Evolutionary conservation across 1,140 invertebrate genomes (phyloP), one percentile per base, ranked within the genome.

Genomic region (Lordiphosa stackelbergi): DNA sequence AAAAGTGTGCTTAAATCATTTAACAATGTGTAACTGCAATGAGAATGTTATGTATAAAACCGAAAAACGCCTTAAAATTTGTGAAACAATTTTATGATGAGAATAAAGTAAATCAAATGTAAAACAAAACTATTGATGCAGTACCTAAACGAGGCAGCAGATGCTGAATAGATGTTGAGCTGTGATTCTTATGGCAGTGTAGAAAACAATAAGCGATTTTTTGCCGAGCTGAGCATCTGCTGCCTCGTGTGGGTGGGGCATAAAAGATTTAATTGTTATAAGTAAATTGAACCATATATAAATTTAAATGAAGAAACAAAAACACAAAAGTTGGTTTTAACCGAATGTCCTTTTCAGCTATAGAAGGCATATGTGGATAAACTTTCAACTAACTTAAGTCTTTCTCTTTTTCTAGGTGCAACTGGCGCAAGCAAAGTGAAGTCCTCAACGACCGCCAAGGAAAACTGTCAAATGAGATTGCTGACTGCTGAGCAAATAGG

Each of bases 251-350:
- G 7, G 7, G 28, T 8, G 28, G 7, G 28, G 28, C 28, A 31
- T 31, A 77, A 77, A 77, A 59, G 73, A 79, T 83, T 66, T 78
- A 83, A 84, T 83, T 83, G 71, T 77, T 72, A 69, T 81, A 77
- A 75, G 68, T 72, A 61, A 70, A 69, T 46, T 81, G 83, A 70
- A 71, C 61, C 71, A 79, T 70, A 81, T 45, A 84, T 77, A 84
- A 70, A 77, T 58, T 66, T 54, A 71, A 40, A 68, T 61, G 59
- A 57, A 51, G 31, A 69, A 38, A 43, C 47, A 53, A 54, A 65
- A 56, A 64, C 65, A 36, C 8, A 47, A 36, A 48, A 42, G 43
- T 58, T 58, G 58, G 28, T 24, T 41, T 35, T 5, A 45, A 34
- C 24, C 24, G 47, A 62, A 46, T 36, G 45, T 43, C 13, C 16